Conservation (phyloP, 2,113 vertebrate genomes). For the Micronisus gabar region DNA sequence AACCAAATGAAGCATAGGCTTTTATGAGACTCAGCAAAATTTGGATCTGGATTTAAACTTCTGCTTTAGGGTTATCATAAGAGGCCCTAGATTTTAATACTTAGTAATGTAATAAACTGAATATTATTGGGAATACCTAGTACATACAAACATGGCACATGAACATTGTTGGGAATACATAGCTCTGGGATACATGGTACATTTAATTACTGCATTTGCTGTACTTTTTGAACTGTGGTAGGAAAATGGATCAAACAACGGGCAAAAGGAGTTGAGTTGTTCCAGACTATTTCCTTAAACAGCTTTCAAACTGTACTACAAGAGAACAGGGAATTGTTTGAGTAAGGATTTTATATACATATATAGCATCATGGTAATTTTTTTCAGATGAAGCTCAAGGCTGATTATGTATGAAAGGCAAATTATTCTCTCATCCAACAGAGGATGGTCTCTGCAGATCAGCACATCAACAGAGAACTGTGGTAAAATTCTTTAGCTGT, state of each 20-base stretch:
- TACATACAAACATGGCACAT: not conserved
- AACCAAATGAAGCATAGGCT: not conserved
- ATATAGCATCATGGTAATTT: not conserved
- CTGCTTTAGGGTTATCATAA: not conserved
- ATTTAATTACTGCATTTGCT: not conserved
- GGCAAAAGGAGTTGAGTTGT: not conserved
- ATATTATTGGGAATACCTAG: not conserved
- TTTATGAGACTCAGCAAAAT: not conserved
- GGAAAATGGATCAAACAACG: not conserved
- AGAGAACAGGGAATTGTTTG: not conserved
- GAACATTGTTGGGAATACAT: not conserved
- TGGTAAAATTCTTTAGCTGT: conserved; percentile 10
- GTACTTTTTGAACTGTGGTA: not conserved
- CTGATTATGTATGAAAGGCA: conserved; percentile 39
- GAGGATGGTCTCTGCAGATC: conserved; percentile 31
- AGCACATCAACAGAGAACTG: not conserved
- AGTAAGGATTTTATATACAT: not conserved
- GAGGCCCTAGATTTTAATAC: not conserved
- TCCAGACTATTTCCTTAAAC: not conserved
- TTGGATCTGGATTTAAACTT: not conserved
- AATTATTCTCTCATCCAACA: conserved; percentile 41
- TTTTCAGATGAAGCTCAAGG: conserved; percentile 32
- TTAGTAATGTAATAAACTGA: not conserved
- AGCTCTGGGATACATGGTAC: not conserved
- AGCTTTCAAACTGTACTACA: not conserved